phyloP scores from a whole-genome alignment of 2,797 vertebrate species.

The Lates japonicus region DNA sequence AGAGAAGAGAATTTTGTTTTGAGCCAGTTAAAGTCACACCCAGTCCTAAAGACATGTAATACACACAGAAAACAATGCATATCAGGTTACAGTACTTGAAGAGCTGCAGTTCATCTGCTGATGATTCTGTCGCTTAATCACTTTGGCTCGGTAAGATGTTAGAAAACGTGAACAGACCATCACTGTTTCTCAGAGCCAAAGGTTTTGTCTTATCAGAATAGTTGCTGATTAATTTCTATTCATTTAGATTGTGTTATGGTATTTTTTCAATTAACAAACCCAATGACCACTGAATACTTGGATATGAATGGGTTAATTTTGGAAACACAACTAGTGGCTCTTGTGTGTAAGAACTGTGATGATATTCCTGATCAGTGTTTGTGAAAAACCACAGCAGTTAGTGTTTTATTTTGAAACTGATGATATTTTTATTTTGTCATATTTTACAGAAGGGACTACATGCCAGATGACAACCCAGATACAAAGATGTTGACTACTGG shows the following conservation, averaged over 20 bases:
- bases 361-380: neutral
- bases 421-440: neutral
- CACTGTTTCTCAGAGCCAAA: neutral
- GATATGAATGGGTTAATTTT: neutral
- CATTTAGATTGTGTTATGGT: neutral
- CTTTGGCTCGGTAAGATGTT: neutral
- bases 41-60: neutral
- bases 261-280: neutral
- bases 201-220: neutral
- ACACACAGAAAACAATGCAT: neutral
- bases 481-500: constrained; percentile 90
- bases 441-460: constrained; percentile 74
- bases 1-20: too few species aligned
- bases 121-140: neutral
- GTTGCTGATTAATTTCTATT: neutral
- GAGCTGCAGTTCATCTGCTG: neutral
- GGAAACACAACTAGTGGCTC: neutral
- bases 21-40: neutral
- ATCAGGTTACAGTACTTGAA: neutral
- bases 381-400: neutral
- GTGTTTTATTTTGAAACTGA: neutral
- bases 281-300: neutral
- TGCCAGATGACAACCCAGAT: constrained; percentile 84
- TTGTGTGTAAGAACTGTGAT: neutral
- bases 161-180: too few species aligned